Base-by-base conservation (phyloP, 2,797 vertebrate genomes). In the Myripristis murdjan region DNA sequence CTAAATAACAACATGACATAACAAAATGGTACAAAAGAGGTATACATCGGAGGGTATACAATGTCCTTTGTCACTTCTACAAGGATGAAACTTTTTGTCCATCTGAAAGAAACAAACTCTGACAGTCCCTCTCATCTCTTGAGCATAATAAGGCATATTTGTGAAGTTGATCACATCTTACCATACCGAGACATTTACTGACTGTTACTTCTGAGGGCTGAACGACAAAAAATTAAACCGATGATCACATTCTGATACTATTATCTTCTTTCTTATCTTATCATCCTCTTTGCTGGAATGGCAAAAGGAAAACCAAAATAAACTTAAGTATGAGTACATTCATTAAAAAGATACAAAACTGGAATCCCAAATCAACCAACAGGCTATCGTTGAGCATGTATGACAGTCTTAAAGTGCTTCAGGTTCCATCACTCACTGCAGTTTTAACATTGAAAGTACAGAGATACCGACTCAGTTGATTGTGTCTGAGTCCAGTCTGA, bases 61-160 rank as follows among this genome's bases (percentile, higher is more conserved):
- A 55, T 71, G 61, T 58, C 77, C 46, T 61, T 58, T 71, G 41
- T 61, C 75, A 64, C 53, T 57, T 86, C 23, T 67, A 74, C 59
- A 68, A 75, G 10, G 69, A 73, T 73, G 2, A 51, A 33, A 70
- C 87, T 15, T 78, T 88, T 78, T 87, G 86, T 93, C 88, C 90
- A 87, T 77, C 54, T 74, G 73, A 75, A 71, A 72, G 16, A 66
- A 15, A 49, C 10, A 20, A 84, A 80, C 41, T 59, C 64, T 65
- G 0, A n/a, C n/a, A 63, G 55, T 82, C 75, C 73, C 73, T 73
- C 82, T 67, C 54, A 59, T 64, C 31, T 83, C 65, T 82, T 51
- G n/a, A 66, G 56, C 31, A 46, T 60, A 73, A 79, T 93, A 94
- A 93, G 90, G 91, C 92, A 91, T 88, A 83, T 68, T 71, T 90